These are phyloP conservation scores for Palythoa grandiflora DNA, from an alignment of 92 coral and sea anemone species.

Conservation along the genomic window DNA sequence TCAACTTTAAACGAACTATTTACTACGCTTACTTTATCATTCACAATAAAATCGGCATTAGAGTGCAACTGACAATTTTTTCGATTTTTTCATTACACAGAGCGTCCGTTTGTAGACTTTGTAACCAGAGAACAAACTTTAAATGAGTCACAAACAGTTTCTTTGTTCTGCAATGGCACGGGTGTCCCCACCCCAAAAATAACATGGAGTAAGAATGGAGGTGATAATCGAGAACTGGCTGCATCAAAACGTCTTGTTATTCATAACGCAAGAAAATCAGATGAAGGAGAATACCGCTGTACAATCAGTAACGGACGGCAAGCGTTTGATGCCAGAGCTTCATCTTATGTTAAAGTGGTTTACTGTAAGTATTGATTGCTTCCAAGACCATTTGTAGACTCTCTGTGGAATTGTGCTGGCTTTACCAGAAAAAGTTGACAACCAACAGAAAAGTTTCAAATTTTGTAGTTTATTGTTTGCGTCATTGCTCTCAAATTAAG, in stretches of 20 bases:
- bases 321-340: conserved; percentile 39
- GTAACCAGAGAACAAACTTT: conserved; percentile 7
- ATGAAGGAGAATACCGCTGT: conserved; percentile 79
- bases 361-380: conserved; percentile 30
- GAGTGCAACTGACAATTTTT: neutral
- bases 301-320: conserved; percentile 77
- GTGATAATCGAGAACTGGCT: conserved; percentile 28
- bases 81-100: neutral
- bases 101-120: neutral
- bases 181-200: conserved; percentile 67
- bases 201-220: conserved; percentile 57
- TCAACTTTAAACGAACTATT: too few species aligned
- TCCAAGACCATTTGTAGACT: too few species aligned
- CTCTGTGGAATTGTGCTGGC: too few species aligned
- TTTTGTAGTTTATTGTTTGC: too few species aligned
- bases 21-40: too few species aligned
- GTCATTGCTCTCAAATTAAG: too few species aligned
- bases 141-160: conserved; percentile 60
- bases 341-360: conserved; percentile 42
- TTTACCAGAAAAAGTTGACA: too few species aligned
- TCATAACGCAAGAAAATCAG: conserved; percentile 43
- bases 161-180: conserved; percentile 55
- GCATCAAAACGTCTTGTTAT: conserved; percentile 38
- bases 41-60: too few species aligned
- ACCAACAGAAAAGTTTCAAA: too few species aligned